Base-by-base conservation (phyloP, 2,113 vertebrate genomes). In the Chascanopsetta lugubris region DNA sequence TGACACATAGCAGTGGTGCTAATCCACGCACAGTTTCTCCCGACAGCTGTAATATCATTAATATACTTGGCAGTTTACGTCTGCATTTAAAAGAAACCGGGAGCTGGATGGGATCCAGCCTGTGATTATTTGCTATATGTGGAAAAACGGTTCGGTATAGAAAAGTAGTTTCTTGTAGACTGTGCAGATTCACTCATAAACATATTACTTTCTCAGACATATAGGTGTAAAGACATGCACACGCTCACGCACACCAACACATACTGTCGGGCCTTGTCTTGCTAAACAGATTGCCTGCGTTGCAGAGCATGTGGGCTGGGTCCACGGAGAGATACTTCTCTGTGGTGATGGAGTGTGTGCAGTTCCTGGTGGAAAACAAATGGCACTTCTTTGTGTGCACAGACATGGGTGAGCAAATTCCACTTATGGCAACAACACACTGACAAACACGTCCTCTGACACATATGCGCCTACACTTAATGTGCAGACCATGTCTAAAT, bases 261-360 rank as follows among this genome's bases (percentile, higher is more conserved):
- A 61, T 17, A 77, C 50, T 8, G 30, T 53, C 54, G 18, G 54
- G 75, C 61, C 71, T 67, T 49, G 49, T 73, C 57, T 54, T 43
- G 40, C 46, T 61, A 85, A 90, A 87, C 91, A 93, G 90, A 92
- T 93, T 95, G 92, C 77, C 80, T 73, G 87, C 83, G 75, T 88
- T 91, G 88, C 87, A 75, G 87, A 87, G 87, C 91, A 90, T 92
- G 91, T 91, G 90, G 91, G 50, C 83, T 85, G 81, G 89, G 77
- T 88, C 87, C 83, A 27, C 70, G 74, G 92, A 92, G 90, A 92
- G 80, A 89, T 80, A 72, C 84, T 85, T 91, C 87, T 90, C 80
- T 62, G 15, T 53, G 26, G 72, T 93, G 91, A 93, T 85, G 91
- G 90, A 93, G 89, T 69, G 67, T 88, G 90, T 71, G 77, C 87